Evolutionary conservation across 2,113 vertebrate species (phyloP), one percentile per base, ranked within the genome.

Genomic region (Garra rufa): DNA sequence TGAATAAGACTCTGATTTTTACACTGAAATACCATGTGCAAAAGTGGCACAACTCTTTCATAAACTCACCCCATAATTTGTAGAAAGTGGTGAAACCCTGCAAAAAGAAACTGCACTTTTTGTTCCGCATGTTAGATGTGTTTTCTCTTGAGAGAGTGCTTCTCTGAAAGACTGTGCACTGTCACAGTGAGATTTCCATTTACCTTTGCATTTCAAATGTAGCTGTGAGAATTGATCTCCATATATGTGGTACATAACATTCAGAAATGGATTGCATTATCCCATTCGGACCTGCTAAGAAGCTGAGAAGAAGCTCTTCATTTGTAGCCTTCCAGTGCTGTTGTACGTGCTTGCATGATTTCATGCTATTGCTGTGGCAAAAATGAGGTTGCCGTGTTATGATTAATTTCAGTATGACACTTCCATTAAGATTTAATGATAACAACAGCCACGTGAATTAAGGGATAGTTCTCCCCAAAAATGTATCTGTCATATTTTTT

Each of bases 201-300:
- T 80, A 19, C 41, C 9, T 65, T 24, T 80, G 76, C 57, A 63
- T 79, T 79, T 28, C 2, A 46, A 63, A 48, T 80, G 3, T 63
- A 55, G 48, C 48, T 46, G 24, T 19, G 9, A 65, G n/a, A 79
- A 17, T 1, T 79, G 76, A 63, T 63, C 41, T 44, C 13, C 57
- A 63, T 46, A 19, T 9, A 63, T 44, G 26, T 4, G 9, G 3
- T 48, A 3, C 14, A 74, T 74, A 76, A 57, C 50, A 76, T 76
- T 26, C 10, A 73, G n/a, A 44, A 26, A 73, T 6, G 6, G 5
- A 73, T 26, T 46, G 43, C 43, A 74, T 14, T 46, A 41, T 77
- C 28, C 30, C 28, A 38, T 38, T 76, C 50, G 14, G 50, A 38
- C 50, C 4, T 76, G 46, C 13, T n/a, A n/a, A n/a, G n/a, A n/a